A percentile compares a stretch with the other conserved stretches of the same genome.
Evolutionary conservation across 2,888 invertebrate genomes (phyloP).

Genomic region (Hyalella azteca): DNA sequence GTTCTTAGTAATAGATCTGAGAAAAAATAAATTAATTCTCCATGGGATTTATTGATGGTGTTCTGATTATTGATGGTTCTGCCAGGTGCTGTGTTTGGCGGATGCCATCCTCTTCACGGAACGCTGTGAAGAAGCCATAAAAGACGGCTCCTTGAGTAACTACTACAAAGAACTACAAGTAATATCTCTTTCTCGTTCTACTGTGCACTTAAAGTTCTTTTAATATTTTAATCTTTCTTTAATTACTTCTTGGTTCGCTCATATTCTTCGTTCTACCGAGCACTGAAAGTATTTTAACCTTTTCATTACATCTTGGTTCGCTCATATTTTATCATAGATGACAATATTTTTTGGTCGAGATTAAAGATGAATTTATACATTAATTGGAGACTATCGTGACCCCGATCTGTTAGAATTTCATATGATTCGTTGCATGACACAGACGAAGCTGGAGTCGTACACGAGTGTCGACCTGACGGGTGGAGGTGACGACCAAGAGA

Average conservation of each 20-base stretch:
- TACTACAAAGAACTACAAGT: conserved; percentile 61
- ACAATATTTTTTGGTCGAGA: no score
- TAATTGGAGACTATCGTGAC: no score
- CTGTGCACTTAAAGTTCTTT: no score
- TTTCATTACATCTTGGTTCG: no score
- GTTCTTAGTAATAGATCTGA: background rate
- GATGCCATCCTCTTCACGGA: conserved; percentile 85
- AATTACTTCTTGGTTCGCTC: no score
- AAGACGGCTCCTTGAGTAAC: conserved; percentile 68
- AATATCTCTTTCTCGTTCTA: no score
- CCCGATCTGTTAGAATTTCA: no score
- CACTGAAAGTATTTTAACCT: no score
- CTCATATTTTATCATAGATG: no score
- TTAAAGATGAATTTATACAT: no score
- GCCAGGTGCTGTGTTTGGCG: conserved; percentile 81
- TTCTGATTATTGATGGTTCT: background rate
- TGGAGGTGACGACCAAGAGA: conserved; percentile 64
- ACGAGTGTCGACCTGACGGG: conserved; percentile 65
- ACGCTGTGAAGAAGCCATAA: conserved; percentile 81
- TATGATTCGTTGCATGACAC: background rate
- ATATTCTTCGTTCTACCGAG: no score
- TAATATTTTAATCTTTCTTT: no score
- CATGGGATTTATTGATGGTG: background rate
- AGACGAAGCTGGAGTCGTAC: conserved; percentile 64
- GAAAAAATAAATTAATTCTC: background rate